Percentiles rank a stretch among this genome's conserved stretches.
These are phyloP conservation scores for Cyanoramphus novaezelandiae DNA, from an alignment of 2,113 vertebrate genomes.

Conservation along the genomic window DNA sequence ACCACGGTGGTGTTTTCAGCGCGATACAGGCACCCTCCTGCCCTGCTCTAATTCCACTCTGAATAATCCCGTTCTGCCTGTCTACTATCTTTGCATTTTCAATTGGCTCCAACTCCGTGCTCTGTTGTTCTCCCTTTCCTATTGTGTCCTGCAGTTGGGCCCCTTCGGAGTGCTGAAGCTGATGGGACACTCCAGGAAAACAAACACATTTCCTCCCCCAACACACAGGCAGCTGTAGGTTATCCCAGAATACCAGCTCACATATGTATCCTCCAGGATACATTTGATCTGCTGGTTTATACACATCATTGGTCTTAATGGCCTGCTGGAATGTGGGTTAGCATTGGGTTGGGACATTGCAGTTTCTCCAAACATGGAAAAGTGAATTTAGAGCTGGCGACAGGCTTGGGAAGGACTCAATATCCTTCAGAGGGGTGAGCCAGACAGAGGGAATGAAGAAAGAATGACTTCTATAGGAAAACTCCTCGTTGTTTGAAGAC, in stretches of 20 bases:
- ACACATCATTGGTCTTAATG: not conserved
- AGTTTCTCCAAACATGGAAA: not conserved
- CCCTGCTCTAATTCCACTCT: not conserved
- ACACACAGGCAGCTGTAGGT: not conserved
- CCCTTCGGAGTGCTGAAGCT: not conserved
- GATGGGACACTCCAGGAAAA: not conserved
- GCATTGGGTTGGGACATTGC: not conserved
- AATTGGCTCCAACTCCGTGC: not conserved
- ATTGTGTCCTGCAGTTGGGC: not conserved
- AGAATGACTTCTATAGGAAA: not conserved
- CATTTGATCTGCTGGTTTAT: not conserved
- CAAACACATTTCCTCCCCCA: not conserved
- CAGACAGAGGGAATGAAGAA: not conserved
- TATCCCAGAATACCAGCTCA: not conserved
- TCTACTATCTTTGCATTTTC: not conserved
- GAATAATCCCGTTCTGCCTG: constrained; percentile 23
- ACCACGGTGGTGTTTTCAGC: not conserved
- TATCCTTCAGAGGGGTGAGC: not conserved
- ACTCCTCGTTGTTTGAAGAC: not conserved
- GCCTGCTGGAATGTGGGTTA: not conserved
- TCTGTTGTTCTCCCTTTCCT: not conserved
- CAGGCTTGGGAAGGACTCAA: not conserved
- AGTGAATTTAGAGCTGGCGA: not conserved
- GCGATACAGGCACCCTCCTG: accelerated
- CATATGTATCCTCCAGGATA: not conserved